These are phyloP conservation scores for Peucedramus taeniatus DNA, from an alignment of 2,113 vertebrate species.

Conservation along the genomic window DNA sequence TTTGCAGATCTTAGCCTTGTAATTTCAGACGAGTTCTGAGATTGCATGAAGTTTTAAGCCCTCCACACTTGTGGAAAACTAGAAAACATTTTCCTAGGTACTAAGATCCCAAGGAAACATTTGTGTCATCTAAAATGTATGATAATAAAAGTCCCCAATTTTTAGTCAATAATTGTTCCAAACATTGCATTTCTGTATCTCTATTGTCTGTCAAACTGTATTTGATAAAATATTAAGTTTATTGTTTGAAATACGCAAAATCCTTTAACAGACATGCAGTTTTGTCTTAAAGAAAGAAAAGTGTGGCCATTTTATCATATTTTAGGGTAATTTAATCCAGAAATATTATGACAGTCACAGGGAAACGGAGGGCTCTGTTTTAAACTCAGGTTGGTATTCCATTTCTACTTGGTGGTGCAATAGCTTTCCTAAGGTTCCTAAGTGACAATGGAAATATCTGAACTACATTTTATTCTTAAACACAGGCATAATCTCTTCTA, in stretches of 20 bases:
- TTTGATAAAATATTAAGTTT: background rate
- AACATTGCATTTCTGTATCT: background rate
- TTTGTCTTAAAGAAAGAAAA: background rate
- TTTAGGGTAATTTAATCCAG: background rate
- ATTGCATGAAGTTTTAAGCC: background rate
- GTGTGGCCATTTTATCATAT: background rate
- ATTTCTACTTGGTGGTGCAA: background rate
- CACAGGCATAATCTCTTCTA: background rate
- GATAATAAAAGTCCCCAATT: background rate
- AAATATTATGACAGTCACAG: background rate
- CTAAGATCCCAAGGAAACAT: background rate
- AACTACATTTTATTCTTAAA: background rate
- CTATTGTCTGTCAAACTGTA: background rate
- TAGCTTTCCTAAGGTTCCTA: background rate
- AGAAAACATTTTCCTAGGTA: background rate
- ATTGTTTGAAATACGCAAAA: background rate
- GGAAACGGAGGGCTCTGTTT: background rate
- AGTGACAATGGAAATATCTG: background rate
- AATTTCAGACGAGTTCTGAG: background rate
- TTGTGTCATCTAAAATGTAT: background rate
- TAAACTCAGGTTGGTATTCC: background rate
- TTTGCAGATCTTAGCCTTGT: background rate
- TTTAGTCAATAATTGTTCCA: background rate
- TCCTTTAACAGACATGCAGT: background rate
- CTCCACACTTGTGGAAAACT: background rate